Conservation (phyloP, 64 coral and sea anemone species). For the Porites australiensis region DNA sequence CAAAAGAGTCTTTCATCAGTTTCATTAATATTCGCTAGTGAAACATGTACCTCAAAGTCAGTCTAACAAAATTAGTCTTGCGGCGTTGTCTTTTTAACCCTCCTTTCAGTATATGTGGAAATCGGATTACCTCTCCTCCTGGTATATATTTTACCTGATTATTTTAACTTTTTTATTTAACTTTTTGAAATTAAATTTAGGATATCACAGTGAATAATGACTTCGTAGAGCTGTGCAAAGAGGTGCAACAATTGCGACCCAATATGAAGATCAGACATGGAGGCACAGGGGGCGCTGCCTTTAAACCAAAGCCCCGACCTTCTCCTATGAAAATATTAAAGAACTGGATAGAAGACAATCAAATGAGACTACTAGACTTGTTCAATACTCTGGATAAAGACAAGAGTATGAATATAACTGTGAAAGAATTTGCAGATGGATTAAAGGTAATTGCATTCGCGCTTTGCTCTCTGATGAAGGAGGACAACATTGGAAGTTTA, state of each 20-base stretch:
- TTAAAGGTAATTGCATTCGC: conserved; percentile 85
- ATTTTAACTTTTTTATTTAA: too few relatives aligned
- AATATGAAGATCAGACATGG: conserved; percentile 84
- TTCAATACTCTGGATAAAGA: conserved; percentile 97
- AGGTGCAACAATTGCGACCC: conserved; percentile 63
- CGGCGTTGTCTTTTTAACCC: too few relatives aligned
- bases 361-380: conserved; percentile 88
- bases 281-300: conserved; percentile 71
- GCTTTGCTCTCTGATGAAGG: too few relatives aligned
- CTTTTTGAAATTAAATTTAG: conserved; percentile 32
- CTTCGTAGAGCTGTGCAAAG: conserved; percentile 87
- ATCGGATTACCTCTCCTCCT: too few relatives aligned
- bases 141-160: too few relatives aligned
- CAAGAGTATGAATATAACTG: conserved; percentile 89
- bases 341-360: conserved; percentile 92
- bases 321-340: conserved; percentile 96
- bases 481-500: too few relatives aligned
- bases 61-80: too few relatives aligned
- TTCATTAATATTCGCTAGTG: too few relatives aligned
- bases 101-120: too few relatives aligned
- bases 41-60: too few relatives aligned
- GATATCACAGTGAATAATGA: conserved; percentile 95
- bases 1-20: too few relatives aligned
- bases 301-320: conserved; percentile 72
- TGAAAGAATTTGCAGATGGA: conserved; percentile 94